These are phyloP conservation scores for Taenioides sp. DNA, from an alignment of 2,797 vertebrate species.

Conservation along the genomic window DNA sequence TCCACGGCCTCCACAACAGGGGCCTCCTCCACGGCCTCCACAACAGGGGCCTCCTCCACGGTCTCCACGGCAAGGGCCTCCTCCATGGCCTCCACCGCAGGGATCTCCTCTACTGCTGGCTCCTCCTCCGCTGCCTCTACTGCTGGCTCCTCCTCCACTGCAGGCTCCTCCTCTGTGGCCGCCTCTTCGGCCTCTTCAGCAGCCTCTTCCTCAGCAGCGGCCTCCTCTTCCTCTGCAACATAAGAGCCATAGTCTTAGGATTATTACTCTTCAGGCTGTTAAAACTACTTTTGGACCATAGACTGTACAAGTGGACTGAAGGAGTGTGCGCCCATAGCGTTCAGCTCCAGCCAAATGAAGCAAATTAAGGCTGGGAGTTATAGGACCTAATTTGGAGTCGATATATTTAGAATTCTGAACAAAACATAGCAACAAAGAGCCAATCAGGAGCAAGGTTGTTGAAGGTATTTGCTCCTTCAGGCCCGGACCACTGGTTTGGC, in stretches of 20 bases:
- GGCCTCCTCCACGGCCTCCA: constrained; percentile 22
- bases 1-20: not conserved
- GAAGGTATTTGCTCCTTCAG: too few species aligned
- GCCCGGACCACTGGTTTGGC: too few species aligned
- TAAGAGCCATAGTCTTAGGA: constrained; percentile 3
- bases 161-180: constrained; percentile 25
- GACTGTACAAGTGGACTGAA: too few species aligned
- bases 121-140: constrained; percentile 29
- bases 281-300: not conserved
- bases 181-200: not conserved
- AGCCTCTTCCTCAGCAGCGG: constrained; percentile 1
- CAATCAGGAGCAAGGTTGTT: too few species aligned
- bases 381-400: too few species aligned
- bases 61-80: not conserved
- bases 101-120: constrained; percentile 4
- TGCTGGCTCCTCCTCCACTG: constrained; percentile 17
- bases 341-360: too few species aligned
- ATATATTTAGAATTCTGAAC: too few species aligned
- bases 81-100: not conserved
- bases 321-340: too few species aligned
- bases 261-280: not conserved
- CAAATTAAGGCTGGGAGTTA: too few species aligned
- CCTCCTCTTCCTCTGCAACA: constrained; percentile 48
- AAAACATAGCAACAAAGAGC: too few species aligned
- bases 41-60: constrained; percentile 1